Percentiles rank a stretch among this genome's conserved stretches.
These are phyloP conservation scores for Anguilla japonica DNA, from an alignment of 2,113 vertebrate genomes.

Conservation along the genomic window DNA sequence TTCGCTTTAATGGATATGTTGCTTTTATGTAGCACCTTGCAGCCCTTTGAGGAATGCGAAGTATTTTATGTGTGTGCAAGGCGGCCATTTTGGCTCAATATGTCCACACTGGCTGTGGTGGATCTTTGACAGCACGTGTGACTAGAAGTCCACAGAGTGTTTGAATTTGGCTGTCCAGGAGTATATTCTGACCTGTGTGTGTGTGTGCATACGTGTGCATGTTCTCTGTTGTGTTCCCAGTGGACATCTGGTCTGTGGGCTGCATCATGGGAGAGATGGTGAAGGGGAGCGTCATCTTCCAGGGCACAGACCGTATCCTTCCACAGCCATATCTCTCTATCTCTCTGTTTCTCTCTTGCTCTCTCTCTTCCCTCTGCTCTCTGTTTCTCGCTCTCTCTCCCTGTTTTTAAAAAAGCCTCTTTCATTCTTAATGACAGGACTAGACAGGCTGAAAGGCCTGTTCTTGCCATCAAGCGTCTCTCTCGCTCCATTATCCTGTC, in stretches of 20 bases:
- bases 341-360: not conserved
- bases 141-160: not conserved
- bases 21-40: not conserved
- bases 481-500: too few relatives aligned
- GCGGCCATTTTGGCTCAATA: not conserved
- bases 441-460: too few relatives aligned
- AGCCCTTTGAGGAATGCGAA: not conserved
- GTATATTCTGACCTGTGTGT: not conserved
- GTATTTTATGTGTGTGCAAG: not conserved
- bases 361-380: not conserved
- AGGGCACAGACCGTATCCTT: slow-evolving; percentile 83
- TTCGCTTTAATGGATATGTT: not conserved
- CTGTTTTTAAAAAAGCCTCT: slow-evolving; percentile 9
- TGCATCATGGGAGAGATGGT: slow-evolving; percentile 92
- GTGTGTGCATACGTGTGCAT: slow-evolving; percentile 31
- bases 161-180: not conserved
- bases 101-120: not conserved
- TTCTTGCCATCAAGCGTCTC: too few relatives aligned
- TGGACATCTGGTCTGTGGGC: slow-evolving; percentile 91
- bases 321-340: not conserved
- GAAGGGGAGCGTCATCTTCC: slow-evolving; percentile 72
- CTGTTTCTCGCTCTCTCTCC: slow-evolving; percentile 26
- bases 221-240: slow-evolving; percentile 85
- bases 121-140: not conserved
- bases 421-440: too few relatives aligned